Evolutionary conservation across 2,888 invertebrate species (phyloP), one percentile per base, ranked within the genome.

Genomic region (Ischnus inquisitorius): DNA sequence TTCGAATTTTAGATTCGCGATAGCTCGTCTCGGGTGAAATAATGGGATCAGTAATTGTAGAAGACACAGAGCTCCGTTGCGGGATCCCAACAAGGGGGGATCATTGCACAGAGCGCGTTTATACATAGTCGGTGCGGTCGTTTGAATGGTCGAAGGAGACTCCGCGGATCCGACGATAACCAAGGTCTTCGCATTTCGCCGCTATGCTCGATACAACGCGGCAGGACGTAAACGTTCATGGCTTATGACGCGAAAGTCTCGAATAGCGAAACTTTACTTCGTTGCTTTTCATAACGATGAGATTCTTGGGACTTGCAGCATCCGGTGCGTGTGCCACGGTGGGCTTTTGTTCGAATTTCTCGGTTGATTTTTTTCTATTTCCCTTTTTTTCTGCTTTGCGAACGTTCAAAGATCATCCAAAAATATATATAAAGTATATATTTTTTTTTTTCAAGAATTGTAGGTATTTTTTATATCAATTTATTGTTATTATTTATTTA

Each of bases 71-170:
- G 51, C 14, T 65, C 10, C 0, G 19, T 16, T 16, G 19, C 39
- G 54, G 48, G 64, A 75, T 39, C 12, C 48, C 48, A 2, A 51
- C 48, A 2, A 51, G 64, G 34, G 48, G 34, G 16, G 14, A 14
- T 41, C 6, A 48, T 34, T 28, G 34, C 4, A 2, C 16, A 60
- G 5, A 68, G 68, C 51, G 54, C 41, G 25, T 57, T 28, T 39
- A 16, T 10, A 22, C 16, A 34, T n/a, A n/a, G 39, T 34, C 54
- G 6, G 62, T 82, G 79, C 75, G 28, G 82, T 85, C 77, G 82
- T 83, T 83, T 67, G 79, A 86, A 84, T 69, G 80, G 79, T 79
- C 74, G 65, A 84, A 87, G 85, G 81, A 82, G 80, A 82, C 80
- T 69, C 86, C 62, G 46, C 68, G 74, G 68, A 78, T 67, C 65